A percentile compares a stretch with the other conserved stretches of the same genome.
phyloP scores from a whole-genome alignment of 1,140 invertebrate species.

The Grapholita molesta region DNA sequence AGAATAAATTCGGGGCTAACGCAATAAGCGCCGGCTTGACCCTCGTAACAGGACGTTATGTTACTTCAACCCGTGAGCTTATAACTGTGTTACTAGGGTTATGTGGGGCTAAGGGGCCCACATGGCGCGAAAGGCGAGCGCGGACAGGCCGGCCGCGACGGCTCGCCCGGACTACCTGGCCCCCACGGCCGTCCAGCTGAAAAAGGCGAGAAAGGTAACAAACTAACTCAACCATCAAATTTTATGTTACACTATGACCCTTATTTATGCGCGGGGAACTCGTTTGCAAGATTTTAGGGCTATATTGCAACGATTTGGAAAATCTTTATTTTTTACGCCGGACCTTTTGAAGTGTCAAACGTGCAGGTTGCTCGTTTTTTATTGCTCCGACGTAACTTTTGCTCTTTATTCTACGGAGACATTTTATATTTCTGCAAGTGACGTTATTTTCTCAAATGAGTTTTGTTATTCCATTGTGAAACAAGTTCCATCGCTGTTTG shows the following conservation, averaged over 20 bases:
- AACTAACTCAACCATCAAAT: slow-evolving; percentile 71
- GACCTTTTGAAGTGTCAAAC: slow-evolving; percentile 34
- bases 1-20: slow-evolving; percentile 56
- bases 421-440: slow-evolving; percentile 5
- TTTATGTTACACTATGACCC: slow-evolving; percentile 67
- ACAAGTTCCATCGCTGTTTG: slow-evolving; percentile 6
- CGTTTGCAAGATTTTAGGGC: slow-evolving; percentile 58
- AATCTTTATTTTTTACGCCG: slow-evolving; percentile 62
- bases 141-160: slow-evolving; percentile 58
- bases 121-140: slow-evolving; percentile 67
- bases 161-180: slow-evolving; percentile 64
- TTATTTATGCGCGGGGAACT: slow-evolving; percentile 63
- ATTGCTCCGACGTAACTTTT: slow-evolving; percentile 9
- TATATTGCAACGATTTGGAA: slow-evolving; percentile 65
- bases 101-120: slow-evolving; percentile 56
- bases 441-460: neutral
- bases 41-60: slow-evolving; percentile 59
- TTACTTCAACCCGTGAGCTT: slow-evolving; percentile 57
- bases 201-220: slow-evolving; percentile 78
- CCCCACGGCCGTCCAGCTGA: slow-evolving; percentile 74
- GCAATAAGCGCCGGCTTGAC: slow-evolving; percentile 64
- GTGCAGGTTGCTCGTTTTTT: slow-evolving; percentile 4
- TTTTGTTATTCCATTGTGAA: slow-evolving; percentile 12
- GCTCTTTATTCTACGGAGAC: neutral
- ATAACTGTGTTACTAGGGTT: slow-evolving; percentile 70